Base-by-base conservation (phyloP, 1,140 invertebrate genomes). In the Drosophila nigrodunni region DNA sequence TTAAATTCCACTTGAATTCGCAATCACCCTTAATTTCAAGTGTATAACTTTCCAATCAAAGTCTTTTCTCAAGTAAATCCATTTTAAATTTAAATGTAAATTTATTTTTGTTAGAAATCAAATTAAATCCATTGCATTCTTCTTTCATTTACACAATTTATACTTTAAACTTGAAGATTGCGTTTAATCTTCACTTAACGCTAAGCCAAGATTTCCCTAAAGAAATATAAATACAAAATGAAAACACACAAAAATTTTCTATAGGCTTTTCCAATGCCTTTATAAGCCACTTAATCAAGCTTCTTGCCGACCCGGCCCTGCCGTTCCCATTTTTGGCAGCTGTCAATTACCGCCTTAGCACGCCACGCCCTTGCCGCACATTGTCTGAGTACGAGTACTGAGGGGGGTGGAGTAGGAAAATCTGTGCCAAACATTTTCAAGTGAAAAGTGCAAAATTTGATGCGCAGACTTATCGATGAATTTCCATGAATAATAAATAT, bases 401-500 rank as follows among this genome's bases (percentile, higher is more conserved):
- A 30, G 25, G 25, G 3, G 3, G 39, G 46, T 8, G 34, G 62
- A 69, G 68, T 69, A 49, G 57, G 65, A 69, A 74, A 74, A 69
- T 69, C 71, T 61, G 65, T 74, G 49, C 49, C 49, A 74, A 74
- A 70, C 50, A 70, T 64, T 75, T 69, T 75, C 39, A 58, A 44
- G 49, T 54, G 25, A 57, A 57, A 49, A 75, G 52, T 69, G 37
- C 52, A 39, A 75, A 75, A 70, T 74, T 75, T 75, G 66, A 58
- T 74, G 55, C 54, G 59, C 59, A 68, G 80, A 88, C 83, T 87
- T 87, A 87, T 87, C 83, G 85, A 87, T 87, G 83, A 87, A 87
- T 88, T 87, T 88, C 88, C 83, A 87, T 87, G 83, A 87, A 87
- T 87, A 87, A 77, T 85, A 87, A 87, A 87, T 79, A 83, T 71